These are phyloP conservation scores for Ictalurus furcatus DNA, from an alignment of 2,113 vertebrate genomes.

Conservation along the genomic window DNA sequence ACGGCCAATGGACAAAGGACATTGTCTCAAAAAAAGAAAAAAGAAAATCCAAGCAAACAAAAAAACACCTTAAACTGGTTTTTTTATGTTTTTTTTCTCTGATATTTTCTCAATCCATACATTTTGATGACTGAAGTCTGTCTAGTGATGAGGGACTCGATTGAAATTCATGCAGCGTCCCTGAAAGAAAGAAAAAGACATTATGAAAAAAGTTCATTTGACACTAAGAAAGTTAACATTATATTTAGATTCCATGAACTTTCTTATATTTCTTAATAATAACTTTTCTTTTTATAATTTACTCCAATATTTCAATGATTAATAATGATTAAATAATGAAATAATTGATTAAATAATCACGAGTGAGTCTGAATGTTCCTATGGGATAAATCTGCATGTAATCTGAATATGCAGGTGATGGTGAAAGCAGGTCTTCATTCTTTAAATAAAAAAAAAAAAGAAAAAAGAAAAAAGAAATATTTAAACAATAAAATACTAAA, in stretches of 20 bases:
- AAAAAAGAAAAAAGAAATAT: neutral
- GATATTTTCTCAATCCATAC: conserved; percentile 24
- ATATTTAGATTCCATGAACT: neutral
- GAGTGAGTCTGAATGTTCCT: neutral
- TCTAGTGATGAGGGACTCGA: conserved; percentile 79
- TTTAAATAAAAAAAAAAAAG: neutral
- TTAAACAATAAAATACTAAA: neutral
- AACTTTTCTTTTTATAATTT: neutral
- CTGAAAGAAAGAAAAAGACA: conserved; percentile 66
- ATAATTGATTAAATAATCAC: neutral
- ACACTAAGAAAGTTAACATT: neutral
- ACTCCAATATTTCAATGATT: neutral
- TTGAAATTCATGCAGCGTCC: conserved; percentile 93
- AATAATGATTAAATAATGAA: too few species aligned
- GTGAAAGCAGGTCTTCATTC: neutral
- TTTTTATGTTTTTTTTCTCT: conserved; percentile 25
- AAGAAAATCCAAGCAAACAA: conserved; percentile 39
- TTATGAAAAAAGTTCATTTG: conserved; percentile 36
- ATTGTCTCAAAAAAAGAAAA: conserved; percentile 6
- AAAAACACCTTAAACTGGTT: conserved; percentile 38
- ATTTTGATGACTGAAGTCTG: neutral
- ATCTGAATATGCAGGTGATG: neutral
- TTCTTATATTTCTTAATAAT: neutral
- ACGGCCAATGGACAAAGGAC: conserved; percentile 48
- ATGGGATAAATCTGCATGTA: neutral